Conservation (phyloP, 2,888 invertebrate species). For the Odontothrips loti region DNA sequence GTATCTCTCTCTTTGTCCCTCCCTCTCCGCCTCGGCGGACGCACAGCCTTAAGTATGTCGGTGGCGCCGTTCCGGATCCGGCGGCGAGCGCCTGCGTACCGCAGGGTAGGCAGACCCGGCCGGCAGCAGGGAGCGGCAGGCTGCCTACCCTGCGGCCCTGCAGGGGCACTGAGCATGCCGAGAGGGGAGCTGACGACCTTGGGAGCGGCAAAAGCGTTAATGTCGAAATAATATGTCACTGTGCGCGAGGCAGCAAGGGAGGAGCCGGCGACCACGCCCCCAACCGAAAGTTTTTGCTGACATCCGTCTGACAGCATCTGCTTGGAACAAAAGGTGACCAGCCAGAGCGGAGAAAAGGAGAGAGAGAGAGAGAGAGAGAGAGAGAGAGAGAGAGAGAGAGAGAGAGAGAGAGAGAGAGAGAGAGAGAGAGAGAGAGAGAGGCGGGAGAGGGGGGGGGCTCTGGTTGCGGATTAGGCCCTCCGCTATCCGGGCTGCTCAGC, state of each 20-base stretch:
- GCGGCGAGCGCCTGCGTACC: not conserved
- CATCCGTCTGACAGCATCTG: constrained; percentile 3
- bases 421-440: not conserved
- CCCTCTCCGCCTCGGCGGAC: not conserved
- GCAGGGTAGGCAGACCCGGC: not conserved
- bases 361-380: not conserved
- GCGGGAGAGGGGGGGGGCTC: not conserved
- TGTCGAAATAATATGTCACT: no score
- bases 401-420: not conserved
- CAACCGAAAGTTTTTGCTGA: not conserved
- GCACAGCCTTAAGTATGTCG: no score
- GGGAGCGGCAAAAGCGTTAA: no score
- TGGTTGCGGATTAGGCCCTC: not conserved
- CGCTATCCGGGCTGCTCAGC: not conserved
- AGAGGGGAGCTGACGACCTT: no score
- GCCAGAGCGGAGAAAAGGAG: not conserved
- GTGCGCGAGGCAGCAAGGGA: no score
- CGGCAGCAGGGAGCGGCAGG: not conserved
- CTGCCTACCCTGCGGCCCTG: not conserved
- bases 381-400: not conserved
- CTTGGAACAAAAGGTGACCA: not conserved
- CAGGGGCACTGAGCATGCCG: no score
- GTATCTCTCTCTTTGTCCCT: not conserved
- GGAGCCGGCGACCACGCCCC: not conserved
- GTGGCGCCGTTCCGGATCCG: not conserved